Evolutionary conservation across 2,888 invertebrate species (phyloP), one percentile per base, ranked within the genome.

Genomic region (Heliconius ethilla): DNA sequence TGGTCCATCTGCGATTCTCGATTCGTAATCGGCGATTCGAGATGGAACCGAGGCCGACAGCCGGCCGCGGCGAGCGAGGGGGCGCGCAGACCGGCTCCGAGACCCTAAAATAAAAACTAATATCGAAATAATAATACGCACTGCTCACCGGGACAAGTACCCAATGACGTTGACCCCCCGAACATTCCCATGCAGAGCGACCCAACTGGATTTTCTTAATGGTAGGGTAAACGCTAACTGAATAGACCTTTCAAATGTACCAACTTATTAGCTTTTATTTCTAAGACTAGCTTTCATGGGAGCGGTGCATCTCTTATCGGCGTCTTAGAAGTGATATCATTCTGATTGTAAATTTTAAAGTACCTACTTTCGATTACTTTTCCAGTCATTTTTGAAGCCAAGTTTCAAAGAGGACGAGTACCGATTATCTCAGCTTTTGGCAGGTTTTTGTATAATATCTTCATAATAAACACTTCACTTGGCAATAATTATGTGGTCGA

Each of bases 51-150:
- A 74, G 82, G 80, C 82, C 84, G 84, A 76, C 84, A 85, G 85
- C 85, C 86, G 87, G 85, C 83, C 83, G 82, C 84, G 86, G 87
- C 89, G 92, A 90, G 92, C 89, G 92, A 91, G 92, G 92, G 93
- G 91, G 92, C 91, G 91, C 91, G 83, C 88, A 90, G 92, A 94
- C 94, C 94, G 94, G 94, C 92, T 94, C 90, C 88, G 86, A 91
- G 92, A 93, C 94, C 94, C 94, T 93, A 90, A 93, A 94, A 92
- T 93, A 93, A 94, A 93, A 94, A 92, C 93, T 93, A 92, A 92
- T 91, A 92, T 93, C 92, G 90, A 89, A 94, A 93, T 94, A 94
- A 94, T 94, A 94, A 94, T 93, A 94, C 92, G 89, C 90, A 92
- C 91, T 89, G 89, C 90, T 90, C 89, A 89, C 90, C 91, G 88